Evolutionary conservation across 1,140 invertebrate genomes (phyloP), one percentile per base, ranked within the genome.

Genomic region (Trachymyrmex cornetzi): DNA sequence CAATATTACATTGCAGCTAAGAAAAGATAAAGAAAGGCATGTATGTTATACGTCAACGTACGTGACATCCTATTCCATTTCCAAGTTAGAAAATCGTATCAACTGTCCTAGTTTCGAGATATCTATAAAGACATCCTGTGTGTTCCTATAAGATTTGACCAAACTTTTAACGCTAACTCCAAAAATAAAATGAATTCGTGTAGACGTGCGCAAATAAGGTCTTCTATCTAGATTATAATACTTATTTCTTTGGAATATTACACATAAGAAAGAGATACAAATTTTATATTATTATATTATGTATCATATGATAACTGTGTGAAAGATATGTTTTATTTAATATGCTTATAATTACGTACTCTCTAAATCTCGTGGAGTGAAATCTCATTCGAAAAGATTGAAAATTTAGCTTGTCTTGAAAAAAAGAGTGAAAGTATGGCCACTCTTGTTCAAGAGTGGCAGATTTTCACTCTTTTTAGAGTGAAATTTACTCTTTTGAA

Each of bases 71-170:
- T 53, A 50, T 66, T 50, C 19, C n/a, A 66, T 79, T 30, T 63
- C 11, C 24, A 30, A 80, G 48, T 55, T 55, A 34, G 77, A 80
- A 80, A 69, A 80, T 80, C 44, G 67, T 16, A 69, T 80, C 14
- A 67, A 55, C 48, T 69, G 77, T 79, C 59, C 77, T 22, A 79
- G 59, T 80, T 69, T 80, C 27, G 44, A 53, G 48, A 69, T 69
- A 55, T 80, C 77, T 30, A 55, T 69, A 50, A 69, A 44, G 66
- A 69, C 69, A 80, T 24, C 24, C 63, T 55, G 24, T 53, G 77
- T 80, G 63, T 55, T 69, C 12, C 48, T 69, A 38, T 69, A 80
- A 69, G 77, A 80, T 80, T 80, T 34, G 48, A n/a, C 48, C 63
- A 53, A 66, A 79, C 77, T 66, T 79, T 14, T 48, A 38, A 38